Conservation (phyloP, 2,888 invertebrate species). For the Malachius bipustulatus region DNA sequence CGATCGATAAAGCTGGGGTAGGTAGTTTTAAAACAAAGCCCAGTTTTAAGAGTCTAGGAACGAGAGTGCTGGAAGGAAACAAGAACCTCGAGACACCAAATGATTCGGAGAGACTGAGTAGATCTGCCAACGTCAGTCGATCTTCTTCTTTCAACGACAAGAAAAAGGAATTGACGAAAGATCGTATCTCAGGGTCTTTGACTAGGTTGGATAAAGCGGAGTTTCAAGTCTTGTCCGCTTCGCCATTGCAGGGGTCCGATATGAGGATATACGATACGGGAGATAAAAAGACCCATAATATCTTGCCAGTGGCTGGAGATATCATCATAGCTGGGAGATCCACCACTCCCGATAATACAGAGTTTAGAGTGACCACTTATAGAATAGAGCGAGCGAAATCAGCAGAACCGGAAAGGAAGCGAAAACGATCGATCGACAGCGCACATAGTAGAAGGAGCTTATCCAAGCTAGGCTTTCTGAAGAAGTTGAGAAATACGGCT, state of each 20-base stretch:
- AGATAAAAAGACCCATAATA: background rate
- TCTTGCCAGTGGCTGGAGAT: background rate
- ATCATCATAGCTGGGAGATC: background rate
- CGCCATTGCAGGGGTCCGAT: background rate
- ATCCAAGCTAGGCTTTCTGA: conserved; percentile 26
- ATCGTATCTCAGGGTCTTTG: background rate
- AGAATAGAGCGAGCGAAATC: conserved; percentile 24
- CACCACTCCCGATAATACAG: background rate
- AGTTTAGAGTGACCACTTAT: no score
- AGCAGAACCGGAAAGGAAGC: conserved; percentile 28
- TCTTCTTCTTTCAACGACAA: background rate
- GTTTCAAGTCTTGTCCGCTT: background rate
- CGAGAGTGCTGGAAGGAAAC: background rate
- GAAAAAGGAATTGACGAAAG: background rate
- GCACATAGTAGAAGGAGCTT: conserved; percentile 29
- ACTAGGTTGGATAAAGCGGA: background rate
- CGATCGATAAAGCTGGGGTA: no score
- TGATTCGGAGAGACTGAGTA: no score
- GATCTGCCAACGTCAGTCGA: background rate
- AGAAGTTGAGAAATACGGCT: conserved; percentile 29
- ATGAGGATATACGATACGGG: no score
- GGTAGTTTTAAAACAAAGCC: background rate
- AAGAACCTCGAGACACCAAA: no score
- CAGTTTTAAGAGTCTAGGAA: background rate
- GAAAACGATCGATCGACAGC: conserved; percentile 28